Evolutionary conservation across 2,113 vertebrate species (phyloP), one percentile per base, ranked within the genome.

Genomic region (Aviceda subcristata): DNA sequence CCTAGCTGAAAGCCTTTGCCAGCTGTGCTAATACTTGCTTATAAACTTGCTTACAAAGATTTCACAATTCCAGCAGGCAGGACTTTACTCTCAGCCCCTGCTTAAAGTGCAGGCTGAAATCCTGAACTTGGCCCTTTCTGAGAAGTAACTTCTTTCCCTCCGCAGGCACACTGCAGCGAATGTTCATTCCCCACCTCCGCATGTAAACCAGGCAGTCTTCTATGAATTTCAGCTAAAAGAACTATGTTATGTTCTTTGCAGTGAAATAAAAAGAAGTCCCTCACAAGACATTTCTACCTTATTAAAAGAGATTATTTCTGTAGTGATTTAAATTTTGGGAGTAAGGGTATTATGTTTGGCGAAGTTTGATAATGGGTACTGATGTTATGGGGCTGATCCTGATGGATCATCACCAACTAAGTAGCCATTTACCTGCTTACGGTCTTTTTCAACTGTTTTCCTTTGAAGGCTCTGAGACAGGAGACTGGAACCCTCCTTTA

Each of bases 51-150:
- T 92, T 78, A 41, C 96, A 92, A 90, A 73, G 90, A 94, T 96
- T 96, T 94, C 96, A 96, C 94, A 97, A 96, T 68, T 94, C 80
- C 84, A 88, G 60, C 92, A 93, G 87, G 66, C 93, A 95, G 96
- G 85, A 95, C 85, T 96, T 96, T 91, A 92, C 89, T 96, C 92
- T 94, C 64, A 96, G 69, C 66, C 74, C 34, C 71, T 94, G 96
- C 96, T 95, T 94, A 39, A 82, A 87, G 77, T 66, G 86, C 83
- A 91, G 79, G 30, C 76, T 94, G 95, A 85, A 94, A 92, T 92
- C 41, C 81, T 88, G 84, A 92, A 82, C 89, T 90, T 94, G 95
- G 41, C 81, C 69, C 84, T 92, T 95, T 85, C 84, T 82, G 86
- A 89, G 86, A 38, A 94, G n/a, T 57, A 15, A 64, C 76, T 92